Evolutionary conservation across 2,797 vertebrate genomes (phyloP), one percentile per base, ranked within the genome.

Genomic region (Premnoplex brunnescens): DNA sequence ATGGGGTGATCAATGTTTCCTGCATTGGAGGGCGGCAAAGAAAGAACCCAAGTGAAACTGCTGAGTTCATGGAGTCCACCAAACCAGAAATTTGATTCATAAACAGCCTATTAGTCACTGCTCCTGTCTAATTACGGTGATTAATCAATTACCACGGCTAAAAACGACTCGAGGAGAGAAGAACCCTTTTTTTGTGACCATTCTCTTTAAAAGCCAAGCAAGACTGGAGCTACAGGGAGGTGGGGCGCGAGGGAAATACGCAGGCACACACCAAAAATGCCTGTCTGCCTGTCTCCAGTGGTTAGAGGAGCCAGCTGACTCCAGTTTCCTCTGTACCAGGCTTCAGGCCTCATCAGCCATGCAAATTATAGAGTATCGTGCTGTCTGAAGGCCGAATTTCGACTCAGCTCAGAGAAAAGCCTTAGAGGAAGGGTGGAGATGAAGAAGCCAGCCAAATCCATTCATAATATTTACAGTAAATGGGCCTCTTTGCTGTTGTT

Each of bases 401-500:
- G 49, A 97, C 96, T 96, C 86, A 79, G 96, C 96, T 95, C 96
- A 88, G 77, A 96, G 94, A 95, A 97, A 97, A 97, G 97, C 97
- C 97, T 98, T 97, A 94, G 97, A 98, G 98, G 98, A 98, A 98
- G 98, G 98, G 98, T 97, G 98, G 97, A 96, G 97, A 97, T 95
- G 80, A 79, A 96, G 91, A 84, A 96, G 90, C 88, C 96, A 85
- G 98, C 97, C 98, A 98, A 97, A 97, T 97, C 98, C 97, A 98
- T 98, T 98, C 98, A 98, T 97, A 98, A 98, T 98, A 98, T 98
- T 98, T 98, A 98, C 97, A 98, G 98, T 98, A 97, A 98, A 97
- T 96, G 97, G 94, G 96, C 97, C 93, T 97, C 95, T 96, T 96
- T 95, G 96, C 96, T 97, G 96, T 94, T 97, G 96, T 97, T 97